Evolutionary conservation across 35 echinoderm and acorn worm species (phyloP), one percentile per base, ranked within the genome.

Genomic region (Acanthaster planci): DNA sequence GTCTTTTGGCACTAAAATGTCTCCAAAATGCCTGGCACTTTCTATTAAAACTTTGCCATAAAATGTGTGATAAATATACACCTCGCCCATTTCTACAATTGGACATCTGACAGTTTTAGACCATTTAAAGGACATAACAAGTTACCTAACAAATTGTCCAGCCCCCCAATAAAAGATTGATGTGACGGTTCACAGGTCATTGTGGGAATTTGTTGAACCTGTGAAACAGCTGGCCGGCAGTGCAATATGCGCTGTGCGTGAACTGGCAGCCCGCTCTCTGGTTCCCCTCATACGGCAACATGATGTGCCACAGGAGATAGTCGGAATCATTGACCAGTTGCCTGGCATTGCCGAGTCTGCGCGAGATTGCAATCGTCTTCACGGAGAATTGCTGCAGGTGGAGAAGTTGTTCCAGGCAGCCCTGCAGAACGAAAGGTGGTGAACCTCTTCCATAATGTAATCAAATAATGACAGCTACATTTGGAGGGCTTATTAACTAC

Each of bases 261-360:
- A 82, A 17, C 88, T 97, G 42, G 87, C 86, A 38, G 83, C 94
- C 10, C 78, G 87, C 76, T 91, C 94, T 23, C 67, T 97, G 9
- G 47, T 97, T 9, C 87, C 94, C 0, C 92, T 97, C 18, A 44
- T 97, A 12, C 40, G 80, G n/a, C 52, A 90, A 8, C 27, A 40
- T 39, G 54, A 90, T 8, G n/a, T 86, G 8, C 47, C 55, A 7
- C 21, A 67, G 12, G 75, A 58, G 64, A 60, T 81, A 1, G 51
- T 36, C 0, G 30, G 83, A 18, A 59, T 97, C 47, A 38, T 97
- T 12, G 35, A 79, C 30, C 39, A 32, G 2, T 55, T 97, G 18
- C 90, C 94, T 19, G 7, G 27, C 37, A 52, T 17, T 19, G 19
- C 57, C 9, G 37, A 76, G 18, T 37, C 84, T 18, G 35, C 77